These are phyloP conservation scores for Eueremaeus valkanovi DNA, from an alignment of 2,888 invertebrate species.

Conservation along the genomic window DNA sequence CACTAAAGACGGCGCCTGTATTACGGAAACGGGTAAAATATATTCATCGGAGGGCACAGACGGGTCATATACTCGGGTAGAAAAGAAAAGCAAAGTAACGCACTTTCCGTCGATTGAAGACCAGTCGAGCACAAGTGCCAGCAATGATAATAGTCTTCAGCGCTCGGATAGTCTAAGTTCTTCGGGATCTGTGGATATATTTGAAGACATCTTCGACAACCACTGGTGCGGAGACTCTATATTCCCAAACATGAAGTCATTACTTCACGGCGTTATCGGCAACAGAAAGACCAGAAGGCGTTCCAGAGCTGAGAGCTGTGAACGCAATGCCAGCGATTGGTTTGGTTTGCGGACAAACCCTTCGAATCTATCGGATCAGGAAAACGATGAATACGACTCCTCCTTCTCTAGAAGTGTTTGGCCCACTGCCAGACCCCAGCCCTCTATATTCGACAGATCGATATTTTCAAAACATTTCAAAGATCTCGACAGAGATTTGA, in stretches of 20 bases:
- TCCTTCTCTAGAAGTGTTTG: conserved; percentile 10
- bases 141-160: conserved; percentile 16
- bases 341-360: conserved; percentile 14
- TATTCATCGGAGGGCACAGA: conserved; percentile 46
- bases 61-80: conserved; percentile 47
- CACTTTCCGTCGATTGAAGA: conserved; percentile 39
- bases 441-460: conserved; percentile 19
- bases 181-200: conserved; percentile 48
- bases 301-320: conserved; percentile 46
- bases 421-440: conserved; percentile 14
- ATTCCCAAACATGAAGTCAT: conserved; percentile 46
- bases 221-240: conserved; percentile 47
- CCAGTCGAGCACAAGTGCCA: neutral
- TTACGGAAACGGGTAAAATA: conserved; percentile 48
- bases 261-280: conserved; percentile 44
- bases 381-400: conserved; percentile 24
- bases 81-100: conserved; percentile 47
- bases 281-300: conserved; percentile 44
- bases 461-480: conserved; percentile 31
- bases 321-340: conserved; percentile 43
- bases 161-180: conserved; percentile 48
- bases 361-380: conserved; percentile 35
- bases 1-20: conserved; percentile 48
- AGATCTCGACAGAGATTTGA: conserved; percentile 22
- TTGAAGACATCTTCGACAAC: conserved; percentile 48